Evolutionary conservation across 1,140 invertebrate species (phyloP).

Genomic region (Lysiphlebus fabarum): DNA sequence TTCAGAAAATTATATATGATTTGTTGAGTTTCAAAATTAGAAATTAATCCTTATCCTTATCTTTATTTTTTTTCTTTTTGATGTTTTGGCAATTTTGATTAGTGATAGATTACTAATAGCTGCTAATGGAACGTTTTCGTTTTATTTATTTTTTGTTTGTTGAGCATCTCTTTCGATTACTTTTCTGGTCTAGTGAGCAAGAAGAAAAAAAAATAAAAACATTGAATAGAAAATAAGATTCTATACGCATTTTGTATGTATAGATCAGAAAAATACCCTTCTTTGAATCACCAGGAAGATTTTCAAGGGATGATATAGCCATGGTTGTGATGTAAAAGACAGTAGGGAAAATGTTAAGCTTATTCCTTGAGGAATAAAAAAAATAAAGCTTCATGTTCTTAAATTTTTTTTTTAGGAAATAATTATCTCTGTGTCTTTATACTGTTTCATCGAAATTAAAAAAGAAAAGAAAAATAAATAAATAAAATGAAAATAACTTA

Average conservation of each 20-base stretch:
- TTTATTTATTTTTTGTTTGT: background rate
- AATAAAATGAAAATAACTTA: no score
- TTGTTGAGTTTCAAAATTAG: background rate
- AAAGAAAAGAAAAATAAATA: background rate
- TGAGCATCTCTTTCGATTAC: conserved; percentile 1
- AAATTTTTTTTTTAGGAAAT: background rate
- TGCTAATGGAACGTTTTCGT: conserved; percentile 10
- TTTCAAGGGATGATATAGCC: conserved; percentile 19
- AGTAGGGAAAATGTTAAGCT: background rate
- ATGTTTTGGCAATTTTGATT: background rate
- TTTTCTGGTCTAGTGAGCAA: background rate
- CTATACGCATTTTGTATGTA: background rate
- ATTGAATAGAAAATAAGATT: background rate
- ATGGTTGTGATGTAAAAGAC: conserved; percentile 4
- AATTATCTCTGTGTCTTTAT: background rate
- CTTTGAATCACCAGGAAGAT: conserved; percentile 11
- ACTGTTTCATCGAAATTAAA: conserved; percentile 1
- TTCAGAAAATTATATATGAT: no score
- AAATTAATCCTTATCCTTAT: conserved; percentile 5
- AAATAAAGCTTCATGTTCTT: background rate
- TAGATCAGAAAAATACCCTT: conserved; percentile 13
- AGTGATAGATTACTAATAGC: conserved; percentile 6
- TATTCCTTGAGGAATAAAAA: background rate
- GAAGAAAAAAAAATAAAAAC: background rate
- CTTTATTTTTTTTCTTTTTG: no score